These are phyloP conservation scores for Babylonia areolata DNA, from an alignment of 1,140 invertebrate species.

Conservation along the genomic window DNA sequence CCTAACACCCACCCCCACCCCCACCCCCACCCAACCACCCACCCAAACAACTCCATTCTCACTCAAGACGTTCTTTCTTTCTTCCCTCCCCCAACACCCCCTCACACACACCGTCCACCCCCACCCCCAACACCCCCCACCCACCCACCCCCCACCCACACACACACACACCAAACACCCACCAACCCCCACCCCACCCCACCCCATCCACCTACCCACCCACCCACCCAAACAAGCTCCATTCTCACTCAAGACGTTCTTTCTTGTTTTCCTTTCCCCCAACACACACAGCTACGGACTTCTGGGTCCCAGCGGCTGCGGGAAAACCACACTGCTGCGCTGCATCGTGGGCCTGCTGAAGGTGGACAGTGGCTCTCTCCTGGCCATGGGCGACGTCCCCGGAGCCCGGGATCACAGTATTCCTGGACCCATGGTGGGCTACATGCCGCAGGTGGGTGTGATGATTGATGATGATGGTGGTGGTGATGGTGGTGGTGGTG, in stretches of 20 bases:
- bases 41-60: no score
- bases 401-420: conserved; percentile 70
- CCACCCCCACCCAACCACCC: no score
- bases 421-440: conserved; percentile 75
- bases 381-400: conserved; percentile 72
- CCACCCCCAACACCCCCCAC: no score
- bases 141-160: not conserved
- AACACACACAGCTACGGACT: conserved; percentile 71
- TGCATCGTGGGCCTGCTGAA: conserved; percentile 73
- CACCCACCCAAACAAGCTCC: not conserved
- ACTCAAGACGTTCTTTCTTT: no score
- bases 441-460: conserved; percentile 74
- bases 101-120: not conserved
- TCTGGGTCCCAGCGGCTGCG: conserved; percentile 73
- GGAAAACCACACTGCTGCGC: conserved; percentile 75
- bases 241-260: not conserved
- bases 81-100: no score
- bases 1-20: not conserved
- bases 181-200: not conserved
- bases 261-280: conserved; percentile 35
- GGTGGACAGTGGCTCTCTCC: conserved; percentile 67
- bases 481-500: not conserved
- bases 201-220: not conserved
- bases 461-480: not conserved
- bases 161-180: no score